These are phyloP conservation scores for Syrrhaptes paradoxus DNA, from an alignment of 2,113 vertebrate species.

Conservation along the genomic window DNA sequence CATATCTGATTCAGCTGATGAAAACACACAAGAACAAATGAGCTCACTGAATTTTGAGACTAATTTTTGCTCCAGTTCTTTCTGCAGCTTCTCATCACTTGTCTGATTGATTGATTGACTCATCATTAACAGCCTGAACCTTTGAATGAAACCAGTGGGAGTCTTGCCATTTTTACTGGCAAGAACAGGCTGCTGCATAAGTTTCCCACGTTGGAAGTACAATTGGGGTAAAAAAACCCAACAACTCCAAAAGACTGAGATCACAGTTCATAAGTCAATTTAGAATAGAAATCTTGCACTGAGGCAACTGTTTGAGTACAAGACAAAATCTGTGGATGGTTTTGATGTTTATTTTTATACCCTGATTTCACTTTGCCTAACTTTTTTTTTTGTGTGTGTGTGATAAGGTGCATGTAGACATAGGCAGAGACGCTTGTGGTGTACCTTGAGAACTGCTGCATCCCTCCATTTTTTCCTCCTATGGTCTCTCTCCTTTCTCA, in stretches of 20 bases:
- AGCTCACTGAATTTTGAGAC: conserved; percentile 30
- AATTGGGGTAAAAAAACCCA: background rate
- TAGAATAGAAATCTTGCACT: background rate
- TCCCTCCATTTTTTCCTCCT: background rate
- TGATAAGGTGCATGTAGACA: background rate
- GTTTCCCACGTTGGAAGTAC: conserved; percentile 27
- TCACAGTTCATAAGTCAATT: background rate
- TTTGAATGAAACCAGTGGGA: conserved; percentile 64
- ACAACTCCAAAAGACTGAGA: background rate
- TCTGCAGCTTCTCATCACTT: background rate
- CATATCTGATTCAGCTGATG: background rate
- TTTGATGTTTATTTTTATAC: background rate
- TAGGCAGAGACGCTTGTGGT: background rate
- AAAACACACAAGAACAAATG: background rate
- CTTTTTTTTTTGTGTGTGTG: background rate
- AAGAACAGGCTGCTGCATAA: conserved; percentile 30
- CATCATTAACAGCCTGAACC: conserved; percentile 55
- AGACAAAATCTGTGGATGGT: background rate
- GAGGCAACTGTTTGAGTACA: background rate
- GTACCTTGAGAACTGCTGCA: background rate
- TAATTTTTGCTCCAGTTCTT: background rate
- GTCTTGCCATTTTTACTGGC: conserved; percentile 37
- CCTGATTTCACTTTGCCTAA: background rate
- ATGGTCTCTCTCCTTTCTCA: background rate
- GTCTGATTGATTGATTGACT: conserved; percentile 56